Evolutionary conservation across 1,140 invertebrate species (phyloP).

Genomic region (Myzus persicae): DNA sequence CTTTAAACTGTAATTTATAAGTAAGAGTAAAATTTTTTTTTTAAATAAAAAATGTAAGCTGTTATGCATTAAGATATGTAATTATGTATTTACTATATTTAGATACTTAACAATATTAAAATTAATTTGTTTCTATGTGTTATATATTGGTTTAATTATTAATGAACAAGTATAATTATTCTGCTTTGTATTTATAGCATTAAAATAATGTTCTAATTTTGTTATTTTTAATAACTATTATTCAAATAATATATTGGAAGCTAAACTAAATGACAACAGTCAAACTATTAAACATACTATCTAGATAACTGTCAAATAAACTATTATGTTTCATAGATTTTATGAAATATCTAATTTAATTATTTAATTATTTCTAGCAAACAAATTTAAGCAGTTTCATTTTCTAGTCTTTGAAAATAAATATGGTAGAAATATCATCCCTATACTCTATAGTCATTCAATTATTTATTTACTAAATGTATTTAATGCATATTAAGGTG

Average conservation of each 20-base stretch:
- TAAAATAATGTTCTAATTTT: too few species aligned
- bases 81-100: neutral
- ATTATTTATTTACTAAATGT: neutral
- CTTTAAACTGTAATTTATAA: neutral
- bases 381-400: neutral
- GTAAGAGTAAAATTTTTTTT: neutral
- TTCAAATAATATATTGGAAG: too few species aligned
- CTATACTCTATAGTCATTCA: neutral
- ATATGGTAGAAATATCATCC: neutral
- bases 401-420: neutral
- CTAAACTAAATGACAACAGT: too few species aligned
- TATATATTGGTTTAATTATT: too few species aligned
- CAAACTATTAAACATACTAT: too few species aligned
- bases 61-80: neutral
- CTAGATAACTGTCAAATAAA: too few species aligned
- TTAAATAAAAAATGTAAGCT: neutral
- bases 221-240: too few species aligned
- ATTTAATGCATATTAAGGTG: neutral
- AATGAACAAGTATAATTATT: too few species aligned
- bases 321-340: neutral
- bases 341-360: neutral
- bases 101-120: too few species aligned
- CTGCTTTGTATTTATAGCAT: too few species aligned
- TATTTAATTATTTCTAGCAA: neutral
- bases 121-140: too few species aligned